Base-by-base conservation (phyloP, 2,888 invertebrate species). In the Lathronympha strigana region DNA sequence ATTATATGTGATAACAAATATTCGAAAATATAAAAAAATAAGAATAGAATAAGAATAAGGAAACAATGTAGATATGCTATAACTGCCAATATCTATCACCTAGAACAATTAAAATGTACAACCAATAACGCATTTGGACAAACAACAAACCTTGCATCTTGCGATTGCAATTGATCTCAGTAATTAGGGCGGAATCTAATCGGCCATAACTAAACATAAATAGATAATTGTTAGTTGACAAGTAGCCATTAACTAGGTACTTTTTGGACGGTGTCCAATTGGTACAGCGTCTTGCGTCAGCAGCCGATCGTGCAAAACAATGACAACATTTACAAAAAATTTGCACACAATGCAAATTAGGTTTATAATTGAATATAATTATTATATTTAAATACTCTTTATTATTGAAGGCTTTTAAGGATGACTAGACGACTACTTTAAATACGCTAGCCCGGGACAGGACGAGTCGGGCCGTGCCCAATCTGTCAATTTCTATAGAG, bases 321-420 rank as follows among this genome's bases (percentile, higher is more conserved):
- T 62, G 45, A 62, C 45, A 45, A 23, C 45, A 53, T 4, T 6
- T 43, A 3, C 21, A 25, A n/a, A 40, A 25, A 31, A 33, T 62
- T 45, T 54, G 53, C 61, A 62, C 11, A 62, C 45, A 62, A 62
- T 62, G 25, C 33, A 45, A n/a, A n/a, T n/a, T 62, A 25, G 17
- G 33, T 45, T 54, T 36, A 36, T 8, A 28, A 50, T 49, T 40
- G 5, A 51, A 31, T 19, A 8, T 17, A n/a, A 9, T 9, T 17
- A 1, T 17, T 3, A 13, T 13, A 4, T 23, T 11, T 9, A 47
- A 13, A 47, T 23, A 21, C 1, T 9, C 19, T 25, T 0, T 28
- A 28, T 15, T 4, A 19, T 45, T 25, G 25, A 25, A 4, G 25
- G 25, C 3, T 25, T 25, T 25, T 25, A 6, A n/a, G n/a, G n/a